These are phyloP conservation scores for Leptestheria dahalacensis DNA, from an alignment of 1,140 invertebrate genomes.

Conservation along the genomic window DNA sequence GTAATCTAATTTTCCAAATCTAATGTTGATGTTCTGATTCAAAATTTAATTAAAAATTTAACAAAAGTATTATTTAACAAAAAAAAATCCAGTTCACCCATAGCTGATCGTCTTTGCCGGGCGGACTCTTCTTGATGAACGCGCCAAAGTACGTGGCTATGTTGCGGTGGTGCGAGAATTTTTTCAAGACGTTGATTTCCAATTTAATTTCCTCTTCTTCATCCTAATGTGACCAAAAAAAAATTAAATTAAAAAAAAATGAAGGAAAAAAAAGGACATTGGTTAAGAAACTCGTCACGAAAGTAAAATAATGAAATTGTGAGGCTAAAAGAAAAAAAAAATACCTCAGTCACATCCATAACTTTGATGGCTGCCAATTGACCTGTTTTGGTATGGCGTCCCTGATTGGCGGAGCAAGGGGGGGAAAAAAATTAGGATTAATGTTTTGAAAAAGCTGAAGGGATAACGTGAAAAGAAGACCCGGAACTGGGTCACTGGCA, in stretches of 20 bases:
- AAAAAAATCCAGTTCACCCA: conserved; percentile 42
- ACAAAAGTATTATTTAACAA: too few species aligned
- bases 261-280: conserved; percentile 3
- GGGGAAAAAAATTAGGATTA: conserved; percentile 15
- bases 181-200: conserved; percentile 98
- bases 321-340: conserved; percentile 21
- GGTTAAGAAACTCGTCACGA: not conserved
- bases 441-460: not conserved
- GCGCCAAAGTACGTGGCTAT: conserved; percentile 99
- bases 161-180: conserved; percentile 96
- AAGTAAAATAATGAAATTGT: not conserved
- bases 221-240: conserved; percentile 44
- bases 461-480: not conserved
- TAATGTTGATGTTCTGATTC: too few species aligned
- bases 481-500: not conserved
- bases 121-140: conserved; percentile 97
- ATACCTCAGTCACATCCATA: conserved; percentile 94
- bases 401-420: conserved; percentile 40
- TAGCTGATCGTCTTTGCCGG: conserved; percentile 97
- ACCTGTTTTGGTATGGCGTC: conserved; percentile 97
- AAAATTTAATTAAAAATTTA: too few species aligned
- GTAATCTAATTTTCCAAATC: too few species aligned
- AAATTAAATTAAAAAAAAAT: not conserved
- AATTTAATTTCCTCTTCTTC: conserved; percentile 99
- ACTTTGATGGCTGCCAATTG: conserved; percentile 99